Conservation (phyloP, 2,113 vertebrate species). For the Urocolius indicus region DNA sequence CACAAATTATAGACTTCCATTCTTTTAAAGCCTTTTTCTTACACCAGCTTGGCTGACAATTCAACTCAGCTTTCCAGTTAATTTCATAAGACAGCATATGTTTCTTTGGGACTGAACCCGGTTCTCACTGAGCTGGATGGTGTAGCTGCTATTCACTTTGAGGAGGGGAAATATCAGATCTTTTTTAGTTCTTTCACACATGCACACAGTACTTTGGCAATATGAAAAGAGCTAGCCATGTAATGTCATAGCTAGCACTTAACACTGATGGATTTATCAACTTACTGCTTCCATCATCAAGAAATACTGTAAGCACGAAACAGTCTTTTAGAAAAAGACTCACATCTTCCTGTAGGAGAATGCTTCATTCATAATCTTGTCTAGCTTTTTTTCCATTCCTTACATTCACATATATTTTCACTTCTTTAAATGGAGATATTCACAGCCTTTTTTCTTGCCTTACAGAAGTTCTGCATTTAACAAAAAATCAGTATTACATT, state of each 20-base stretch:
- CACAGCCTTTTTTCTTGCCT: background rate
- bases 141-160: background rate
- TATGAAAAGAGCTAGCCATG: background rate
- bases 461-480: background rate
- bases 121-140: background rate
- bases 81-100: slow-evolving; percentile 38
- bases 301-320: slow-evolving; percentile 33
- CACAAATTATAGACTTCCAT: slow-evolving; percentile 11
- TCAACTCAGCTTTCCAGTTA: slow-evolving; percentile 21
- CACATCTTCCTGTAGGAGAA: background rate
- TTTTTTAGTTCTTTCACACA: slow-evolving; percentile 40
- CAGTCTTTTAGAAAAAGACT: background rate
- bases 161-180: background rate
- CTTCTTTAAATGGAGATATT: slow-evolving; percentile 5
- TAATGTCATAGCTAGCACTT: slow-evolving; percentile 20
- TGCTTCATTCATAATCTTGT: slow-evolving; percentile 36
- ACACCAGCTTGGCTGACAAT: slow-evolving; percentile 35
- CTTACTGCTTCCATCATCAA: slow-evolving; percentile 21
- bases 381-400: background rate
- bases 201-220: slow-evolving; percentile 31
- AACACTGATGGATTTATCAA: slow-evolving; percentile 32
- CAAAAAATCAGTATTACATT: background rate
- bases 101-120: background rate
- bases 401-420: background rate
- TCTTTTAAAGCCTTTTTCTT: slow-evolving; percentile 15